Evolutionary conservation across 2,797 vertebrate species (phyloP).

Genomic region (Phoebastria nigripes): DNA sequence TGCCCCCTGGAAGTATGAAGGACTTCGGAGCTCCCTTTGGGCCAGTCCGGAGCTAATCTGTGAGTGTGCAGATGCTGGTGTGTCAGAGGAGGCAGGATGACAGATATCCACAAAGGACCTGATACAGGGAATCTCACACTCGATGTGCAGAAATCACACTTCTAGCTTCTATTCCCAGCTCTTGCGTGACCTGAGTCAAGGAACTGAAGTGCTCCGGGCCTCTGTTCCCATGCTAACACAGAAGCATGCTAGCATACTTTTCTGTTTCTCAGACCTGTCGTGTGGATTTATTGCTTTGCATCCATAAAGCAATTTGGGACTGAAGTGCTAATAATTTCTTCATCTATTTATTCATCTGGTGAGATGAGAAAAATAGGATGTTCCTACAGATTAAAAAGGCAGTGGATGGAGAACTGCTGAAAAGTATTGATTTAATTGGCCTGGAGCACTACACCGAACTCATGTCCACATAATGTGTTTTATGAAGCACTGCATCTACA

Average conservation of each 20-base stretch:
- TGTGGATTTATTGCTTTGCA: background rate
- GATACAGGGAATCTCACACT: background rate
- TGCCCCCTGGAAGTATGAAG: background rate
- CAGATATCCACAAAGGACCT: background rate
- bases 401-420: background rate
- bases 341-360: background rate
- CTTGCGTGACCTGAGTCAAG: background rate
- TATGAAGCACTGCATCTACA: background rate
- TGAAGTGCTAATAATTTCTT: background rate
- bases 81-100: background rate
- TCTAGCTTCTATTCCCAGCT: background rate
- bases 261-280: background rate
- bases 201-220: background rate
- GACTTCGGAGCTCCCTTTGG: background rate
- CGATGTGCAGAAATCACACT: background rate
- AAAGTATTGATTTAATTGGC: background rate
- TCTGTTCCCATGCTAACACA: background rate
- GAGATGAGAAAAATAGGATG: background rate
- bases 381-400: background rate
- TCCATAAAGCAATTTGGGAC: background rate
- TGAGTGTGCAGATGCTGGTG: background rate
- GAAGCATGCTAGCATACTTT: background rate
- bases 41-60: accelerated
- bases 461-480: background rate
- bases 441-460: background rate